These are phyloP conservation scores for Drosophila yooni DNA, from an alignment of 2,888 invertebrate genomes.

Conservation along the genomic window DNA sequence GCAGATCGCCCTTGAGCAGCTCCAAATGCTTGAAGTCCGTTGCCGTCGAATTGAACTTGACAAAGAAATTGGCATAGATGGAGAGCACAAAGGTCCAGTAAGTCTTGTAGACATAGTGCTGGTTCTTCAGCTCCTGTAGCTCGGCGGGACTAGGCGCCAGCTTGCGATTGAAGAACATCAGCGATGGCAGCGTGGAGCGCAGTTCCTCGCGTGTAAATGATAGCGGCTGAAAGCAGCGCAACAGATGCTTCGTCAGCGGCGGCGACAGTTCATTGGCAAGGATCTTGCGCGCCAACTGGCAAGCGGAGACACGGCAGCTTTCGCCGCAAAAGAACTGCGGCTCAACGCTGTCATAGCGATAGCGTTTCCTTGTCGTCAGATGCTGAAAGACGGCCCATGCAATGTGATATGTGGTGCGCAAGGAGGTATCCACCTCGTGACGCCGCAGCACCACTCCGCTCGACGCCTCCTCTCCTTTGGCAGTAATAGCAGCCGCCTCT, in stretches of 20 bases:
- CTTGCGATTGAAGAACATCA: slow-evolving; percentile 84
- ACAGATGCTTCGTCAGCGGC: slow-evolving; percentile 82
- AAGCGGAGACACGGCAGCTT: slow-evolving; percentile 81
- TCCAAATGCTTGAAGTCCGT: slow-evolving; percentile 80
- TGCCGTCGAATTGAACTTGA: slow-evolving; percentile 77
- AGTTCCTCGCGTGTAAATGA: slow-evolving; percentile 82
- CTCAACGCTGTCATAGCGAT: slow-evolving; percentile 78
- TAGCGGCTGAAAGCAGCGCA: slow-evolving; percentile 84
- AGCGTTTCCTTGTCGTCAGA: slow-evolving; percentile 82
- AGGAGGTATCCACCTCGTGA: slow-evolving; percentile 57
- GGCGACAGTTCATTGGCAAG: slow-evolving; percentile 84
- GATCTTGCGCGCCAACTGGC: slow-evolving; percentile 84
- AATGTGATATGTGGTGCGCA: slow-evolving; percentile 82
- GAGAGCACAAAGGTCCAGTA: slow-evolving; percentile 84
- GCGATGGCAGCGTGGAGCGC: slow-evolving; percentile 81
- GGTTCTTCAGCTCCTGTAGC: slow-evolving; percentile 79
- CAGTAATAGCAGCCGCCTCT: slow-evolving; percentile 29
- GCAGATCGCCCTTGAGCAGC: slow-evolving; percentile 82
- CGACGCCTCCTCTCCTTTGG: slow-evolving; percentile 48
- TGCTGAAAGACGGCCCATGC: slow-evolving; percentile 85
- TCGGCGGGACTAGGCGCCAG: slow-evolving; percentile 81
- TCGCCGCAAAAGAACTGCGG: slow-evolving; percentile 83
- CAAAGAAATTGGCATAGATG: slow-evolving; percentile 83
- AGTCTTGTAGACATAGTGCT: slow-evolving; percentile 83
- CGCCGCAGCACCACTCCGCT: slow-evolving; percentile 49